Evolutionary conservation across 2,113 vertebrate genomes (phyloP).

Genomic region (Malurus melanocephalus): DNA sequence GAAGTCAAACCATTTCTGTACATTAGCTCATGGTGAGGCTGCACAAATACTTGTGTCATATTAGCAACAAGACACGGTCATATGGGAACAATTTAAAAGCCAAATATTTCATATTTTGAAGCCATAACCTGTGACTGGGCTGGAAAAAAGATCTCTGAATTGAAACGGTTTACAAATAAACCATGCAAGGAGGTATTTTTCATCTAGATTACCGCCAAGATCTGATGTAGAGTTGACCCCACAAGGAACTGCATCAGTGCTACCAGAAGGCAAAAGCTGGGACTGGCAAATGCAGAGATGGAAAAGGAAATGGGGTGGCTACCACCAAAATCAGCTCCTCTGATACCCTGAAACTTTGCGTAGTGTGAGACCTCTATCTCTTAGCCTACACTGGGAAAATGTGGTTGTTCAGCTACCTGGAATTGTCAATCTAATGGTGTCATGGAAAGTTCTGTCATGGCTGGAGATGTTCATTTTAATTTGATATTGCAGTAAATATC

Average conservation of each 20-base stretch:
- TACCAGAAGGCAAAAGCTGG: not conserved
- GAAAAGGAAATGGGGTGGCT: not conserved
- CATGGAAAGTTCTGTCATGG: not conserved
- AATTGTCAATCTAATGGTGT: not conserved
- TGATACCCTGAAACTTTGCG: not conserved
- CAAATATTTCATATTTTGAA: constrained; percentile 3
- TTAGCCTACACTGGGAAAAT: not conserved
- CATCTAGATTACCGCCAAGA: not conserved
- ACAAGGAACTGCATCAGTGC: not conserved
- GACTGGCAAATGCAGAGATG: not conserved
- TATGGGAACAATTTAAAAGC: not conserved
- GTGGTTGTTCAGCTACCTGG: not conserved
- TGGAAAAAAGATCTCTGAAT: not conserved
- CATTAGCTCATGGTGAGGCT: not conserved
- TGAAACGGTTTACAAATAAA: not conserved
- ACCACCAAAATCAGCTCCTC: not conserved
- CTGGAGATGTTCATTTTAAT: not conserved
- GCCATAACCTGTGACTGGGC: not conserved
- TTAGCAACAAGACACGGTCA: not conserved
- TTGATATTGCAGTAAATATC: not conserved
- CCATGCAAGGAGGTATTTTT: not conserved
- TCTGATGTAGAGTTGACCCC: not conserved
- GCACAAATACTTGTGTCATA: not conserved
- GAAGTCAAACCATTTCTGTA: not conserved
- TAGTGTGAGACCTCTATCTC: not conserved